A percentile compares a stretch with the other conserved stretches of the same genome.
phyloP scores from a whole-genome alignment of 2,888 invertebrate genomes.

The Tetropium fuscum region DNA sequence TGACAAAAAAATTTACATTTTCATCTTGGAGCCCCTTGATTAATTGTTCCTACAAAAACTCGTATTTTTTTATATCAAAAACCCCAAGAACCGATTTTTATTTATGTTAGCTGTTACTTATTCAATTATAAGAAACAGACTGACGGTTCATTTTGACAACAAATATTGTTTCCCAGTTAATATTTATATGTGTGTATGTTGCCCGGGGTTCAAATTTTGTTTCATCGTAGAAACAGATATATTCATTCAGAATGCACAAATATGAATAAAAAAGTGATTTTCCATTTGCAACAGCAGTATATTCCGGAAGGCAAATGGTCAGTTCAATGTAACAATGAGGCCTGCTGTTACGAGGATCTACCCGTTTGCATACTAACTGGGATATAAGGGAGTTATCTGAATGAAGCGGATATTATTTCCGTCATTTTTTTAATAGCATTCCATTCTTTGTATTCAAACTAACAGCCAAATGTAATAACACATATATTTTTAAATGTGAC shows the following conservation, averaged over 20 bases:
- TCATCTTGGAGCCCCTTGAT: too few relatives aligned
- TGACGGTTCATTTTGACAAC: too few relatives aligned
- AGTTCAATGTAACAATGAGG: conserved; percentile 45
- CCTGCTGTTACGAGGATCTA: conserved; percentile 43
- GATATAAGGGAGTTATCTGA: conserved; percentile 27
- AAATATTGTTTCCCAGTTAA: too few relatives aligned
- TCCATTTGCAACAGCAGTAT: conserved; percentile 45
- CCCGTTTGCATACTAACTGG: conserved; percentile 35
- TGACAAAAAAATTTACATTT: too few relatives aligned
- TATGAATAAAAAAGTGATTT: conserved; percentile 37
- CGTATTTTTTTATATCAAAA: too few relatives aligned
- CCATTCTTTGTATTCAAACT: too few relatives aligned
- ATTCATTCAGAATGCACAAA: conserved; percentile 24
- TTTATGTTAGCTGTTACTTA: too few relatives aligned
- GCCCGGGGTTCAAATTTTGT: conserved; percentile 28
- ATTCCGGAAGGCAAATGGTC: conserved; percentile 46
- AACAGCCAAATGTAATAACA: too few relatives aligned
- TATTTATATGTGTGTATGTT: conserved; percentile 19
- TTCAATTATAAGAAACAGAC: too few relatives aligned
- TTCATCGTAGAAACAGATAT: conserved; percentile 31
- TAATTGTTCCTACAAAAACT: too few relatives aligned
- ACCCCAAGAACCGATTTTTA: too few relatives aligned
- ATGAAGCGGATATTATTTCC: neutral
- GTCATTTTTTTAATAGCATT: neutral
- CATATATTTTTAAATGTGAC: too few relatives aligned